Base-by-base conservation (phyloP, 1,140 invertebrate species). In the Drosophila leontia region DNA sequence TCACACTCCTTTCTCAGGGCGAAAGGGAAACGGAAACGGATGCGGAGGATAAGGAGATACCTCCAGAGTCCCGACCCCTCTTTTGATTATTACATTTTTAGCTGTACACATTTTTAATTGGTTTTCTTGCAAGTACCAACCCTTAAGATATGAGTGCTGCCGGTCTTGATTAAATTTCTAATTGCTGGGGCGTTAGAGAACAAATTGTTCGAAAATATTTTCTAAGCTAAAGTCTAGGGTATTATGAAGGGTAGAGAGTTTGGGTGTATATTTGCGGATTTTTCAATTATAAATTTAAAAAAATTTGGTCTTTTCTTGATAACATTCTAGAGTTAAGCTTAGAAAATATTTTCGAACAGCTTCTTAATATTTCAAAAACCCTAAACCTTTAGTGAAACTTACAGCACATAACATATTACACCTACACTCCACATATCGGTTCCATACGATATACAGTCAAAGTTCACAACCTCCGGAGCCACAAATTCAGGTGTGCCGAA, bases 401-500 rank as follows among this genome's bases (percentile, higher is more conserved):
- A 99, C 98, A 99, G 94, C 56, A 99, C 98, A 92, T 99, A 99
- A 92, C 97, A 98, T 79, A 99, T 99, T 60, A 99, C 98, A 59
- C 98, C 98, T 37, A 99, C 96, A 48, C 97, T 98, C 99, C 99
- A 99, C 97, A 99, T 98, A 90, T 99, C 98, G 0, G 98, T 99
- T 7, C 96, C 96, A 92, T 96, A 98, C 48, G 97, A 96, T 79
- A 99, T 98, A 92, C 97, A 96, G 92, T 99, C 98, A 93, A 99
- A 99, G 93, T 99, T 99, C 1, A 99, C 98, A 8, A 99, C 98
- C 95, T 99, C 99, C 1, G 99, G 99, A 0, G 98, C 98, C 9
- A 99, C 98, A 93, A 99, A 99, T 93, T 99, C 99, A 0, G 98
- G 98, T 3, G 98, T 99, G n/a, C 98, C 98, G 93, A 99, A 99